These are phyloP conservation scores for Callyntrura sp. DNA, from an alignment of 2,888 invertebrate species.

Conservation along the genomic window DNA sequence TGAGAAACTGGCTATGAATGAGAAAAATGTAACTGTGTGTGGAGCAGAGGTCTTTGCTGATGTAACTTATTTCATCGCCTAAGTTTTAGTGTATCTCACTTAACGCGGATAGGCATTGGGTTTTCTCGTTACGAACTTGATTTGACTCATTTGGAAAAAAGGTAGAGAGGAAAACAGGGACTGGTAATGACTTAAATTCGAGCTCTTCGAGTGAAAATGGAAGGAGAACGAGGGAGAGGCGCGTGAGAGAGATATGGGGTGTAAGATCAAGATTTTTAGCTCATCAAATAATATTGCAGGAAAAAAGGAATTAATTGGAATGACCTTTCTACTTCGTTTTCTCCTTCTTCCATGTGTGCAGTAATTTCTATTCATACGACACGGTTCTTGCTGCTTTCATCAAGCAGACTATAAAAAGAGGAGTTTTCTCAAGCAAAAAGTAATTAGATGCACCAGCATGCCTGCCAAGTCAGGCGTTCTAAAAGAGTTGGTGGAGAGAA, in stretches of 20 bases:
- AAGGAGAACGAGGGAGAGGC: background rate
- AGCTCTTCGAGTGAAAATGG: background rate
- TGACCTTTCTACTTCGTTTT: conserved; percentile 63
- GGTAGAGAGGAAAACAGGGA: conserved; percentile 39
- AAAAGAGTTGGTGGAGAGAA: conserved; percentile 30
- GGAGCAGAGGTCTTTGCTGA: background rate
- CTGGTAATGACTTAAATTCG: conserved; percentile 51
- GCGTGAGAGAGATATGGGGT: conserved; percentile 40
- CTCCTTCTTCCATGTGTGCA: background rate
- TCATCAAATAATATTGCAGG: conserved; percentile 68
- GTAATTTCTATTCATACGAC: background rate
- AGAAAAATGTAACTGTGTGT: background rate
- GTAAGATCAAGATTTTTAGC: conserved; percentile 43
- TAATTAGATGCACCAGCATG: conserved; percentile 70
- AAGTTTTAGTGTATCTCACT: background rate
- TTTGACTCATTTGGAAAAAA: conserved; percentile 30
- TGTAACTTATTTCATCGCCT: background rate
- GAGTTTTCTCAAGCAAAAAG: conserved; percentile 40
- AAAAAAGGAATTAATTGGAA: conserved; percentile 67
- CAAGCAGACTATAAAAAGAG: background rate
- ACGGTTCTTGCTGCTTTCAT: background rate
- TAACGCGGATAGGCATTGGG: background rate
- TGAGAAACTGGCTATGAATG: background rate
- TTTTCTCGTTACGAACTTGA: conserved; percentile 32
- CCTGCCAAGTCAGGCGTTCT: conserved; percentile 45